Percentiles rank a stretch among this genome's conserved stretches.
phyloP scores from a whole-genome alignment of 2,888 invertebrate species.

The Glaucopsyche alexis region DNA sequence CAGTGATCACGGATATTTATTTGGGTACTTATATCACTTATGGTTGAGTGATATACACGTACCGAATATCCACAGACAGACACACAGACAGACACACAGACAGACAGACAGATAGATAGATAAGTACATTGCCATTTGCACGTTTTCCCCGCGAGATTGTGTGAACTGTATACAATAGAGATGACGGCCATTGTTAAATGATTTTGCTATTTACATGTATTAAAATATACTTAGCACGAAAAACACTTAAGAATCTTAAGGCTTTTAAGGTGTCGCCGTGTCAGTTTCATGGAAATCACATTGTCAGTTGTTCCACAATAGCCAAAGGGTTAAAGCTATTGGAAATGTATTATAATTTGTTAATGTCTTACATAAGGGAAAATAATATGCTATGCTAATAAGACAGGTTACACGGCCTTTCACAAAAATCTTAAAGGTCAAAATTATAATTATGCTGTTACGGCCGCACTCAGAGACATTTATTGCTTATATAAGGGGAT shows the following conservation, averaged over 20 bases:
- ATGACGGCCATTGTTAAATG: slow-evolving; percentile 35
- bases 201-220: slow-evolving; percentile 37
- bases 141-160: slow-evolving; percentile 39
- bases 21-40: slow-evolving; percentile 46
- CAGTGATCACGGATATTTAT: slow-evolving; percentile 32
- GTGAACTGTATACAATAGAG: slow-evolving; percentile 38
- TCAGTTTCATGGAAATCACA: not conserved
- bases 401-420: not conserved
- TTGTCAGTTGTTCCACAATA: not conserved
- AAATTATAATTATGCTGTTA: not conserved
- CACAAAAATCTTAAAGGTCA: slow-evolving; percentile 4
- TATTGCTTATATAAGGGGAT: no score
- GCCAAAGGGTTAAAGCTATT: no score
- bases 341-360: no score
- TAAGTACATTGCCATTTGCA: slow-evolving; percentile 38
- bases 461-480: not conserved
- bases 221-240: slow-evolving; percentile 21
- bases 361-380: not conserved
- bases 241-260: not conserved
- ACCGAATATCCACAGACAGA: slow-evolving; percentile 60
- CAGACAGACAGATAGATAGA: slow-evolving; percentile 50
- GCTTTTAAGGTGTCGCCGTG: not conserved
- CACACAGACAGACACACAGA: no score
- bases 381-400: not conserved
- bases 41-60: slow-evolving; percentile 59